Conservation (phyloP, 2,113 vertebrate species). For the Chiloscyllium plagiosum region DNA sequence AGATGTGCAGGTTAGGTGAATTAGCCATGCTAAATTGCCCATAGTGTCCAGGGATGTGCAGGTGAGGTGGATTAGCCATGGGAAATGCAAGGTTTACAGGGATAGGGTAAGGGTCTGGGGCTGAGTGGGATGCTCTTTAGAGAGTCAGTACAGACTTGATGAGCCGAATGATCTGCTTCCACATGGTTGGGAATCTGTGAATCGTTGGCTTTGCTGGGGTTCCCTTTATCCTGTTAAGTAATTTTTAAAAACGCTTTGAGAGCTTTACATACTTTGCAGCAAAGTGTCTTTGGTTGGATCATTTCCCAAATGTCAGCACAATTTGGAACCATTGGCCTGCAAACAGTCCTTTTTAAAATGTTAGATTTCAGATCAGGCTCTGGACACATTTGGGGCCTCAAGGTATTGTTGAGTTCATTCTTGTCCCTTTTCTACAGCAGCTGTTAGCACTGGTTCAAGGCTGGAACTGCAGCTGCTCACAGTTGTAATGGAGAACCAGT, state of each 20-base stretch:
- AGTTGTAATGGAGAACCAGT: background rate
- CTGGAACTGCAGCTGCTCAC: slow-evolving; percentile 14
- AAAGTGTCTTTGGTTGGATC: background rate
- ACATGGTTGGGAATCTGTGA: too few relatives aligned
- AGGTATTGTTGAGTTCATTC: background rate
- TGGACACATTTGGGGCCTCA: background rate
- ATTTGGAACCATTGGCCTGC: background rate
- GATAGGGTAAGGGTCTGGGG: too few relatives aligned
- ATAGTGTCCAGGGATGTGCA: too few relatives aligned
- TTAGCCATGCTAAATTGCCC: too few relatives aligned
- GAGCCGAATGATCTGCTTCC: too few relatives aligned
- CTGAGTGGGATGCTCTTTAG: too few relatives aligned
- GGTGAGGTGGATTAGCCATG: too few relatives aligned
- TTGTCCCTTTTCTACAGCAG: background rate
- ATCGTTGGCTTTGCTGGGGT: too few relatives aligned
- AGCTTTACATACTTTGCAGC: background rate
- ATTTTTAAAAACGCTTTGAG: background rate
- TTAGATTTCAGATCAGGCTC: background rate
- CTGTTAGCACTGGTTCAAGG: background rate
- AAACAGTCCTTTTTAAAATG: background rate
- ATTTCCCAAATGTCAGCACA: background rate
- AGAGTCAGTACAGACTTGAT: too few relatives aligned
- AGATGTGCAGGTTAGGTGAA: too few relatives aligned
- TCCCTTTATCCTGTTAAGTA: background rate
- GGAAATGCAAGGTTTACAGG: too few relatives aligned